Evolutionary conservation across 1,140 invertebrate genomes (phyloP).

Genomic region (Drosophila sturtevanti): DNA sequence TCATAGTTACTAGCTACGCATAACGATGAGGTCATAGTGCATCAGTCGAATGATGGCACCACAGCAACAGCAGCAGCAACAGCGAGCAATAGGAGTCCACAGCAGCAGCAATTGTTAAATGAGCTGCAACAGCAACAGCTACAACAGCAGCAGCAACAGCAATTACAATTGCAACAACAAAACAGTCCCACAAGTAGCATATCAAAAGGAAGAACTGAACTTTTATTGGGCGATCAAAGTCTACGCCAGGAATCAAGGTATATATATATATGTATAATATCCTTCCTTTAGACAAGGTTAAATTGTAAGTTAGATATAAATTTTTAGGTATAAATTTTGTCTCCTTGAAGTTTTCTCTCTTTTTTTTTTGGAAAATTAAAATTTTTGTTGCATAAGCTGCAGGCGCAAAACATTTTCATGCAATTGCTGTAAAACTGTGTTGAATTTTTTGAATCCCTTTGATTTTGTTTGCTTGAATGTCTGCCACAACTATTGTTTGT

Average conservation of each 20-base stretch:
- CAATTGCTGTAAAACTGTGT: constrained; percentile 26
- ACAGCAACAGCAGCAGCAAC: constrained; percentile 39
- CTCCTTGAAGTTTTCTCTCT: no score
- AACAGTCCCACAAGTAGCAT: constrained; percentile 82
- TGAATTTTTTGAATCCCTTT: background rate
- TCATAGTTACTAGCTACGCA: constrained; percentile 75
- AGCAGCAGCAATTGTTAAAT: constrained; percentile 49
- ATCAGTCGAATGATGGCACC: constrained; percentile 65
- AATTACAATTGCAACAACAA: constrained; percentile 51
- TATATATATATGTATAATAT: constrained; percentile 28
- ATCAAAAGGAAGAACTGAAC: constrained; percentile 83
- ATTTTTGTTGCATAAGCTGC: constrained; percentile 40
- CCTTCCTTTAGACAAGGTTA: background rate
- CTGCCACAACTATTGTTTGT: constrained; percentile 10
- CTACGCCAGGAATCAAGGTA: constrained; percentile 73
- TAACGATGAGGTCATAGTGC: constrained; percentile 70
- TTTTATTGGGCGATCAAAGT: constrained; percentile 80
- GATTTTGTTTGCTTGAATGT: constrained; percentile 1
- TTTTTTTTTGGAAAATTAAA: background rate
- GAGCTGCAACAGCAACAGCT: constrained; percentile 45
- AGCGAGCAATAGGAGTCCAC: constrained; percentile 30
- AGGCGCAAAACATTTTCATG: constrained; percentile 27
- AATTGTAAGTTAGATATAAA: no score
- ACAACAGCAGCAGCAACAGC: constrained; percentile 42
- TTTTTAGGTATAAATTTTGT: no score